These are phyloP conservation scores for Emydura subglobosa DNA, from an alignment of 2,113 vertebrate genomes.

Conservation along the genomic window DNA sequence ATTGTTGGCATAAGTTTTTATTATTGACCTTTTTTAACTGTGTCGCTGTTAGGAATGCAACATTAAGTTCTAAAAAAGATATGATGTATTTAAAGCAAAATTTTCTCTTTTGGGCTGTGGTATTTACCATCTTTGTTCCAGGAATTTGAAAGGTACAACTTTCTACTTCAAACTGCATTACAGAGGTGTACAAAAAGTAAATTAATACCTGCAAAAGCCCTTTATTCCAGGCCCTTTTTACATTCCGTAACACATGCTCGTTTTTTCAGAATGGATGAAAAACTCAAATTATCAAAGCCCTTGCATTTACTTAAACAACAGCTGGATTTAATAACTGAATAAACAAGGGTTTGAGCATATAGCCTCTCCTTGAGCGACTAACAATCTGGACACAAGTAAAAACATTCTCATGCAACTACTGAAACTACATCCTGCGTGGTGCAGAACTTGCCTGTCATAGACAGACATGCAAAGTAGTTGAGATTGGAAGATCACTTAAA, in stretches of 20 bases:
- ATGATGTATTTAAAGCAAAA: not conserved
- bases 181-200: not conserved
- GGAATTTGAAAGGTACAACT: not conserved
- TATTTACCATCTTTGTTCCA: not conserved
- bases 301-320: not conserved
- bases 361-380: not conserved
- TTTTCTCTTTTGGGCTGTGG: not conserved
- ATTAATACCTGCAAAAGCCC: not conserved
- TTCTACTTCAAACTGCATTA: not conserved
- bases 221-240: not conserved
- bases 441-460: not conserved
- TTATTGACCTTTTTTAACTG: constrained; percentile 16
- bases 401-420: not conserved
- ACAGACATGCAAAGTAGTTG: not conserved
- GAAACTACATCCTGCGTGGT: not conserved
- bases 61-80: not conserved
- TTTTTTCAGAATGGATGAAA: not conserved
- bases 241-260: not conserved
- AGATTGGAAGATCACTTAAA: not conserved
- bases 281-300: not conserved
- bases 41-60: not conserved
- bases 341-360: not conserved
- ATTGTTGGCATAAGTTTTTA: constrained; percentile 31
- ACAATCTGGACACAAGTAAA: not conserved
- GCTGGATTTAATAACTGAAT: not conserved